Evolutionary conservation across 2,888 invertebrate species (phyloP).

Genomic region (Chloromyia formosa): DNA sequence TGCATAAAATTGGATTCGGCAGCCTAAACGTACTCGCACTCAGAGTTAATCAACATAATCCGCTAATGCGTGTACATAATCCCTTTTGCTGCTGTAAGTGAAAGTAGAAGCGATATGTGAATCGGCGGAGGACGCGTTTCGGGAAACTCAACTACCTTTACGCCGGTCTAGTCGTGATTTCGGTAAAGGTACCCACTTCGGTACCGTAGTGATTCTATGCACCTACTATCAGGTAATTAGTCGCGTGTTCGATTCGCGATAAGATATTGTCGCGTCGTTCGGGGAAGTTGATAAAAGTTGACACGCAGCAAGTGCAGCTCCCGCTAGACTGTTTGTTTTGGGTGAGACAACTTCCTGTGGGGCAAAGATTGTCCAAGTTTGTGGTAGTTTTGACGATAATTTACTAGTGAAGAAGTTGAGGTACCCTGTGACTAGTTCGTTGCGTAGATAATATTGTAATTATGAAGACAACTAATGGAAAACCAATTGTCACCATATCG

Average conservation of each 20-base stretch:
- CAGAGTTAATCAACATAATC: constrained; percentile 1
- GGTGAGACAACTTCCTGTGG: constrained; percentile 21
- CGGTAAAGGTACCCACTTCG: too few species aligned
- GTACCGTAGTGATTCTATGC: not conserved
- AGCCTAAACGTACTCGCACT: too few species aligned
- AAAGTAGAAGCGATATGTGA: constrained; percentile 37
- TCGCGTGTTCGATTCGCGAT: constrained; percentile 25
- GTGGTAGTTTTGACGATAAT: constrained; percentile 6
- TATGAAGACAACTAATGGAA: constrained; percentile 53
- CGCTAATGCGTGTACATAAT: not conserved
- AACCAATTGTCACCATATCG: constrained; percentile 58
- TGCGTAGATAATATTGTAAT: constrained; percentile 14
- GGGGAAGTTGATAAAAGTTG: not conserved
- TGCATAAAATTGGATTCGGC: not conserved
- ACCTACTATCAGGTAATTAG: constrained; percentile 28
- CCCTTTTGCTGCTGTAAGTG: constrained; percentile 20
- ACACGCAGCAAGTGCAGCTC: not conserved
- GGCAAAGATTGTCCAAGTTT: constrained; percentile 18
- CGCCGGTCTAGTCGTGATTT: too few species aligned
- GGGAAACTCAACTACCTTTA: not conserved
- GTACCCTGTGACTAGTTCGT: not conserved
- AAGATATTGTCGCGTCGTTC: constrained; percentile 11
- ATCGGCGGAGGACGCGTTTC: not conserved
- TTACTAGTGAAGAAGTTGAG: too few species aligned
- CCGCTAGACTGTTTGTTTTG: constrained; percentile 7